A percentile compares a stretch with the other conserved stretches of the same genome.
These are phyloP conservation scores for Craniophora ligustri DNA, from an alignment of 2,888 invertebrate genomes.

Conservation along the genomic window DNA sequence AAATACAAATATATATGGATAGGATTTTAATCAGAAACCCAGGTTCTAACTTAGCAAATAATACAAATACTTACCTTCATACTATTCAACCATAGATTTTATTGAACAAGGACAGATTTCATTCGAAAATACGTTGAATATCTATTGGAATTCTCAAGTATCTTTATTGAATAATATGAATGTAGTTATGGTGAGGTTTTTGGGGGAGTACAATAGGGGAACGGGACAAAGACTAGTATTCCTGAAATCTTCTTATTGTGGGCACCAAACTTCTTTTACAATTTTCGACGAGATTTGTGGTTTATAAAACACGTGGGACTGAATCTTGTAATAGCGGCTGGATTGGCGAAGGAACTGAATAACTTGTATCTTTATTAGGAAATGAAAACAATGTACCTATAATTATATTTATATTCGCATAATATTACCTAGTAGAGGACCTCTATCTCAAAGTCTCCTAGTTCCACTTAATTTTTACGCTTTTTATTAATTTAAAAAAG, in stretches of 20 bases:
- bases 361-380: background rate
- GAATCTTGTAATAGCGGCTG: background rate
- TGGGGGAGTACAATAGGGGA: slow-evolving; percentile 31
- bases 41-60: slow-evolving; percentile 8
- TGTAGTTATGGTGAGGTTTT: slow-evolving; percentile 22
- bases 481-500: too few species aligned
- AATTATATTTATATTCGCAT: too few species aligned
- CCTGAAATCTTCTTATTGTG: slow-evolving; percentile 49
- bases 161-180: slow-evolving; percentile 31
- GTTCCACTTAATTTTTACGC: too few species aligned
- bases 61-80: background rate
- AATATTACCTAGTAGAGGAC: too few species aligned
- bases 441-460: too few species aligned
- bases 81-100: slow-evolving; percentile 26
- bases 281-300: slow-evolving; percentile 13
- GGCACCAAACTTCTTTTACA: slow-evolving; percentile 22
- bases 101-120: slow-evolving; percentile 40
- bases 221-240: slow-evolving; percentile 42
- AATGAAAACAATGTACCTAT: too few species aligned
- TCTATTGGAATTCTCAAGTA: slow-evolving; percentile 24
- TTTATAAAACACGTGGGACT: slow-evolving; percentile 5
- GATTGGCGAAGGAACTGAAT: background rate
- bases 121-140: slow-evolving; percentile 31
- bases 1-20: too few species aligned
- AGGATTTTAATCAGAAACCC: too few species aligned